Conservation (phyloP, 2,797 vertebrate genomes). For the Hoplostethus atlanticus region DNA sequence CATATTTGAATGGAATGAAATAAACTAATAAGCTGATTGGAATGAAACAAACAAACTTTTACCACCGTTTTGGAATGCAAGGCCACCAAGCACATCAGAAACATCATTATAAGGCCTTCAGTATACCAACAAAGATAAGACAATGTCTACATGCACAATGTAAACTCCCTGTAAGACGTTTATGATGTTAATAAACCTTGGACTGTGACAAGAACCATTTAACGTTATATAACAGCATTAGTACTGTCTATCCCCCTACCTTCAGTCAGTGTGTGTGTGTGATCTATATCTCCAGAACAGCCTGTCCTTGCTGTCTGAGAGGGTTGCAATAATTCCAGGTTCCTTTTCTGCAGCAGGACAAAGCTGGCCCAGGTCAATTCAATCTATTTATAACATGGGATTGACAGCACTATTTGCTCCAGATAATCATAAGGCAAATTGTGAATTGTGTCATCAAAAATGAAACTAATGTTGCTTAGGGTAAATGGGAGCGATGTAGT, state of each 20-base stretch:
- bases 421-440: no score
- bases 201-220: constrained; percentile 7
- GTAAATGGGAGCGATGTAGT: no score
- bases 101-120: not conserved
- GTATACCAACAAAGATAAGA: not conserved
- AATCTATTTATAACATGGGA: not conserved
- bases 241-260: not conserved
- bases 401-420: not conserved
- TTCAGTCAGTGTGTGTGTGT: not conserved
- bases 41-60: no score
- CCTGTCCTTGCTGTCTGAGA: not conserved
- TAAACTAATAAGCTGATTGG: no score
- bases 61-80: not conserved
- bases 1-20: no score
- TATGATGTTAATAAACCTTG: constrained; percentile 13
- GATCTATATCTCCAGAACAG: constrained; percentile 8
- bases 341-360: not conserved
- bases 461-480: no score
- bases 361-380: no score
- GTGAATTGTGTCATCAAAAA: no score
- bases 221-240: constrained; percentile 21
- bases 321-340: not conserved
- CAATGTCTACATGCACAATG: not conserved
- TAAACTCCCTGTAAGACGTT: not conserved
- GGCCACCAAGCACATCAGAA: not conserved